A percentile compares a stretch with the other conserved stretches of the same genome.
phyloP scores from a whole-genome alignment of 2,888 invertebrate genomes.

The Noctua janthina region DNA sequence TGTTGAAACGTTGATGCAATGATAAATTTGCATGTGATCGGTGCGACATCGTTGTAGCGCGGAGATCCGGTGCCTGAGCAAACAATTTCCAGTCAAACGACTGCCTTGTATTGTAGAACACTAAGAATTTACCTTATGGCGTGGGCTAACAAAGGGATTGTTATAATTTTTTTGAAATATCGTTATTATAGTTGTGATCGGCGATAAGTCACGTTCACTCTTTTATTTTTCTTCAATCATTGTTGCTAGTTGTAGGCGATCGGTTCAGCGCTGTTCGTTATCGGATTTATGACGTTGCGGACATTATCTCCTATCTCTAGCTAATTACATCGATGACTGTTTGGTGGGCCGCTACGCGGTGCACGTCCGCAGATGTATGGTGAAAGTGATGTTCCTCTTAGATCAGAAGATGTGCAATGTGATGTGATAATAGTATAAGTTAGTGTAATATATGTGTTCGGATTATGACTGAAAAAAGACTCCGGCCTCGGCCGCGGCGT shows the following conservation, averaged over 20 bases:
- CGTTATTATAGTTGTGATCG: constrained; percentile 52
- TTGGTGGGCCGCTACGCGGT: constrained; percentile 77
- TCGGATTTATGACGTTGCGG: constrained; percentile 83
- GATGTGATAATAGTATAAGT: constrained; percentile 72
- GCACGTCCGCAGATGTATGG: constrained; percentile 82
- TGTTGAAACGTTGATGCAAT: constrained; percentile 46
- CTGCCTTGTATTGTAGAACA: constrained; percentile 23
- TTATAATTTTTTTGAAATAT: constrained; percentile 49
- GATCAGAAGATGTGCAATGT: constrained; percentile 72
- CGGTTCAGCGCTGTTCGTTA: constrained; percentile 74
- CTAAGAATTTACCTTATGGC: constrained; percentile 35
- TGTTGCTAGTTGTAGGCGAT: constrained; percentile 69
- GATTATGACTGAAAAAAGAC: constrained; percentile 82
- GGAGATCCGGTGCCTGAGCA: constrained; percentile 37
- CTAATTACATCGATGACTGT: constrained; percentile 81
- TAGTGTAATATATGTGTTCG: constrained; percentile 64
- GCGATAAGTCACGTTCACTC: constrained; percentile 59
- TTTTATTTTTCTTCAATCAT: constrained; percentile 64
- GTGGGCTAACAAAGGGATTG: constrained; percentile 44
- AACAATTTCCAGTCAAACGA: constrained; percentile 39
- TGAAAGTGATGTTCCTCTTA: constrained; percentile 71
- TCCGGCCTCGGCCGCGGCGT: constrained; percentile 82
- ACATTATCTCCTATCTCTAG: constrained; percentile 83
- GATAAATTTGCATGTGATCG: constrained; percentile 53
- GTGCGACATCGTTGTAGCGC: constrained; percentile 33